Base-by-base conservation (phyloP, 1,140 invertebrate genomes). In the Trachymyrmex septentrionalis region DNA sequence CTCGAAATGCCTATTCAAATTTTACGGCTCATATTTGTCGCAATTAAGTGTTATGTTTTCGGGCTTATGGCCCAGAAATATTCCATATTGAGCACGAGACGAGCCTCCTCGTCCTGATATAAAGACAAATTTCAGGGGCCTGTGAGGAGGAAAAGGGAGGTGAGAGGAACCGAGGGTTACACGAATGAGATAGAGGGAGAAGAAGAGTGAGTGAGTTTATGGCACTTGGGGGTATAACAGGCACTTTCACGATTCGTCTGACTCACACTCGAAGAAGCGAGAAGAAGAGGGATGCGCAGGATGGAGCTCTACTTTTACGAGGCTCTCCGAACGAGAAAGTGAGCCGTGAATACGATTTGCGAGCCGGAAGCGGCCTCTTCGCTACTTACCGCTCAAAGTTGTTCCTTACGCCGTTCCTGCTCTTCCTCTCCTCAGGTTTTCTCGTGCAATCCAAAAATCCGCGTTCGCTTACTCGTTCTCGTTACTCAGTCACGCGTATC, bases 21-120 rank as follows among this genome's bases (percentile, higher is more conserved):
- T 95, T 94, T 92, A 95, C 93, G 93, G 88, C 85, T 92, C 88
- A 93, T 94, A 94, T 94, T 94, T 94, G 92, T 94, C 94, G 92
- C 93, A 94, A 94, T 95, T 95, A 95, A 94, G 93, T 93, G 92
- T 95, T 93, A 92, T 93, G 91, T 92, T 93, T 93, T 86, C 87
- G 88, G 92, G 92, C 88, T 92, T 92, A 93, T 90, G 91, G 86
- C 88, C 86, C 86, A 91, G 87, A 94, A 93, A 85, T 94, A 95
- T 95, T 94, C 91, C 90, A 92, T 93, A 93, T 93, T 91, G 88
- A 87, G 72, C 53, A 14, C 67, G 69, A 73, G 63, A 48, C 80
- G 80, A 87, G 61, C 14, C 27, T 55, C 7, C 75, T 59, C 81
- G 87, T 57, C 75, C 30, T 50, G 66, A n/a, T 78, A 71, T 80